phyloP scores from a whole-genome alignment of 2,113 vertebrate species.

The Macquaria australasica region DNA sequence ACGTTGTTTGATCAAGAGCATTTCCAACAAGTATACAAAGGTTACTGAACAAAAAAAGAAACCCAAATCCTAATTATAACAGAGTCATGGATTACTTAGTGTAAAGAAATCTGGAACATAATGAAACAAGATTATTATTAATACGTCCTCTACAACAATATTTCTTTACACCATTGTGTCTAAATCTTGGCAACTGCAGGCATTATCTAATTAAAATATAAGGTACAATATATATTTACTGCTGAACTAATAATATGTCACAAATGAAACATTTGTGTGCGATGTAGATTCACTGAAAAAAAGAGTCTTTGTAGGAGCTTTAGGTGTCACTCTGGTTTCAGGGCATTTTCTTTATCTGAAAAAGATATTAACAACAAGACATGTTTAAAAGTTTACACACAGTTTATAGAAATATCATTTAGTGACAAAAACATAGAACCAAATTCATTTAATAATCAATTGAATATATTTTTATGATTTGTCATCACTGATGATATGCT shows the following conservation, averaged over 20 bases:
- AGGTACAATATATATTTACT: conserved; percentile 20
- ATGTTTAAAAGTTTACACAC: conserved; percentile 4
- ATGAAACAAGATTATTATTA: background rate
- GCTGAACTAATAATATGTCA: conserved; percentile 25
- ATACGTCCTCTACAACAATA: background rate
- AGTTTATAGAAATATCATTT: conserved; percentile 13
- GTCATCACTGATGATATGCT: background rate
- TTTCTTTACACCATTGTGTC: conserved; percentile 9
- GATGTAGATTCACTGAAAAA: conserved; percentile 9
- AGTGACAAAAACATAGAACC: background rate
- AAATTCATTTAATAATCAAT: conserved; percentile 35
- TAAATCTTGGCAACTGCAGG: background rate
- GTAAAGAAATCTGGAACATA: conserved; percentile 17
- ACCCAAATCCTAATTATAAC: background rate
- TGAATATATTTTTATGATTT: conserved; percentile 10
- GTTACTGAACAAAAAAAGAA: conserved; percentile 18
- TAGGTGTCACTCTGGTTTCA: conserved; percentile 1
- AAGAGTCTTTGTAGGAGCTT: conserved; percentile 8
- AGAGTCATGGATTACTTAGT: background rate
- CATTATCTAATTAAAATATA: conserved; percentile 4
- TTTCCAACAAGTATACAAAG: conserved; percentile 41
- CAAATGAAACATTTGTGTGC: conserved; percentile 18
- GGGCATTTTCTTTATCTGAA: background rate
- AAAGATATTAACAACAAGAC: background rate
- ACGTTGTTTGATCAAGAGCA: conserved; percentile 45